These are phyloP conservation scores for Archips xylosteana DNA, from an alignment of 2,888 invertebrate species.

Conservation along the genomic window DNA sequence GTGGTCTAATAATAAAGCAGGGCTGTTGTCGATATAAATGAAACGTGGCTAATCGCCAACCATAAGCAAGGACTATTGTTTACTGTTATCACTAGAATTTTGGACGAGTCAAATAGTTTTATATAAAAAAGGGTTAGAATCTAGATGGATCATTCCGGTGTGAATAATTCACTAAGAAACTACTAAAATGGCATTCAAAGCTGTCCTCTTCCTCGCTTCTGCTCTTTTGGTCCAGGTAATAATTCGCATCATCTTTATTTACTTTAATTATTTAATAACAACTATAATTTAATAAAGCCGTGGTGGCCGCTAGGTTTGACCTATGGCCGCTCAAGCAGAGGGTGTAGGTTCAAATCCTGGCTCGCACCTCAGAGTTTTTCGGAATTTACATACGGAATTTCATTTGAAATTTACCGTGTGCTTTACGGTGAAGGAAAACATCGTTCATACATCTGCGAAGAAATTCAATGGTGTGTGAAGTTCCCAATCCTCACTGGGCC, in stretches of 20 bases:
- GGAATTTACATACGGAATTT: no score
- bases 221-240: conserved; percentile 29
- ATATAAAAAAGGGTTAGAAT: conserved; percentile 20
- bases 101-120: background rate
- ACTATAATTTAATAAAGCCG: no score
- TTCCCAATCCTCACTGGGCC: no score
- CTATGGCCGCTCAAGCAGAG: no score
- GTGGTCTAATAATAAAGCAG: background rate
- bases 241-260: background rate
- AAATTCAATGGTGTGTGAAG: no score
- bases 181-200: conserved; percentile 36
- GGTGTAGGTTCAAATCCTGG: no score
- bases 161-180: background rate
- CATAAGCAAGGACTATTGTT: background rate
- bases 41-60: conserved; percentile 4
- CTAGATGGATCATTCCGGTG: background rate
- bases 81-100: background rate
- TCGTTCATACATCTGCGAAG: no score
- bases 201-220: conserved; percentile 40
- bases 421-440: no score
- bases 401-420: no score
- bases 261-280: no score
- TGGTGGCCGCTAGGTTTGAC: no score
- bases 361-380: no score
- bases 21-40: background rate